Evolutionary conservation across 2,113 vertebrate species (phyloP), one percentile per base, ranked within the genome.

Genomic region (Baryphthengus martii): DNA sequence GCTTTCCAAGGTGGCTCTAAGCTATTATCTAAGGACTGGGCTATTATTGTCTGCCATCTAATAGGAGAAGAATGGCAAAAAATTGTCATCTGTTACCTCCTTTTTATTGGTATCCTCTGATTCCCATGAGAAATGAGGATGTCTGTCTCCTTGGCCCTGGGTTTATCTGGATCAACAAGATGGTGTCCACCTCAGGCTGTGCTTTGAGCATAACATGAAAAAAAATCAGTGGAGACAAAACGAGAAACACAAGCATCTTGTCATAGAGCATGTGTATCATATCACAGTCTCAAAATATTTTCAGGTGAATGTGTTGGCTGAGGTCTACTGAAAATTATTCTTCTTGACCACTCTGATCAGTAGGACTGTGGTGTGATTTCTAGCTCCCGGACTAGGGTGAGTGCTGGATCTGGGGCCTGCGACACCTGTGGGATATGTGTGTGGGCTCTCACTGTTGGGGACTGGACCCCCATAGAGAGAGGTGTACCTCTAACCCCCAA

Each of bases 61-160:
- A 49, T 49, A 42, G 25, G 31, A 42, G 29, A 49, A 28, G 33
- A 71, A 26, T 0, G 80, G 33, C 33, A 37, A 47, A 55, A 53
- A 18, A 61, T 9, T 13, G 13, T 24, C 12, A 42, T 13, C 17
- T 6, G 18, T 78, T 40, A 53, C 67, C 18, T 74, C 28, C 15
- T 17, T 21, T 28, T 15, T 29, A 8, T 24, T 82, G 56, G 19
- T 6, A 25, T 31, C 23, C 44, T 9, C 20, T 21, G 28, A 44
- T 49, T 5, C 33, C 11, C 21, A 2, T 0, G 19, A 29, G 9
- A 33, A 39, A 25, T 3, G 6, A 47, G 16, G 15, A 20, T 17
- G 7, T 66, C 23, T 15, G 73, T 11, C 17, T 73, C 25, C 49
- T 74, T 17, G 11, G 3, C 23, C 9, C 13, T 21, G 7, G 21